Evolutionary conservation across 92 coral and sea anemone genomes (phyloP).

Genomic region (Diadumene lineata): DNA sequence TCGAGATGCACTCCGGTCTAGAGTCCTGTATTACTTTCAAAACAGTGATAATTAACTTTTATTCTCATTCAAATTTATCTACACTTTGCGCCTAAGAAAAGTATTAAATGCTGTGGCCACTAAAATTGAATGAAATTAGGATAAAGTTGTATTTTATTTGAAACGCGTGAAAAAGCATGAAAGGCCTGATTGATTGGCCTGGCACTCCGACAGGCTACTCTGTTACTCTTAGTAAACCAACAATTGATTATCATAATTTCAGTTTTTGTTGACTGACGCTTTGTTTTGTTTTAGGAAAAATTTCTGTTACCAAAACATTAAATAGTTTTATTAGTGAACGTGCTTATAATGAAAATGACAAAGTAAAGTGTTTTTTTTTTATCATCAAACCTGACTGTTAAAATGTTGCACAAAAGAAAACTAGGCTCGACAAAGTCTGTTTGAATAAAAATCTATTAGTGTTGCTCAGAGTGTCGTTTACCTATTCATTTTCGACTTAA

Average conservation of each 20-base stretch:
- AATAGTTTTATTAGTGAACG: too few relatives aligned
- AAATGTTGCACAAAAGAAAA: not conserved
- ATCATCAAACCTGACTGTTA: not conserved
- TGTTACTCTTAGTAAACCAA: not conserved
- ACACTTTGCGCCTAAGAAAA: too few relatives aligned
- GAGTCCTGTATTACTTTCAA: not conserved
- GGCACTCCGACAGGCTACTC: too few relatives aligned
- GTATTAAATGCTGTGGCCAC: too few relatives aligned
- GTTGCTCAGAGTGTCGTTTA: not conserved
- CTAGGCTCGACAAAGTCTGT: not conserved
- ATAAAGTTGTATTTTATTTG: too few relatives aligned
- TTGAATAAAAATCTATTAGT: not conserved
- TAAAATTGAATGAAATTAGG: too few relatives aligned
- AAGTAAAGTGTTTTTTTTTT: too few relatives aligned
- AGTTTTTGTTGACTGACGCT: not conserved
- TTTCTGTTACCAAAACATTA: not conserved
- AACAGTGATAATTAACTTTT: not conserved
- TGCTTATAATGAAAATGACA: too few relatives aligned
- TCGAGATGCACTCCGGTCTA: not conserved
- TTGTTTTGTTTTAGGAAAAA: not conserved
- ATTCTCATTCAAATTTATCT: not conserved
- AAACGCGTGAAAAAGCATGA: not conserved
- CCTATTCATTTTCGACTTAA: not conserved
- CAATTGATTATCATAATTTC: not conserved
- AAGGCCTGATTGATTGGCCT: too few relatives aligned